Conservation (phyloP, 2,888 invertebrate species). For the Cotesia congregata region DNA sequence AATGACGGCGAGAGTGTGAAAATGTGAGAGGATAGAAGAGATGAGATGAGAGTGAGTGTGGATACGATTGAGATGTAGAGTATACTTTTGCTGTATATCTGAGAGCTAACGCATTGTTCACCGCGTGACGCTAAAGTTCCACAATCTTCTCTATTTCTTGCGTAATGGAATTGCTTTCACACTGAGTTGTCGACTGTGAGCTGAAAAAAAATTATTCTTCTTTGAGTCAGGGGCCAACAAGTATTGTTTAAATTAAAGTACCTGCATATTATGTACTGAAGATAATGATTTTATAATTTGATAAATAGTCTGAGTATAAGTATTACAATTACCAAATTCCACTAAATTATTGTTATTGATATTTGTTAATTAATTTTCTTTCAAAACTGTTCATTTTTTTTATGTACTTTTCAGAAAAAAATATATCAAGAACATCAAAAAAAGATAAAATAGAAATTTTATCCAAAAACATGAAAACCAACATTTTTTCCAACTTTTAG, state of each 20-base stretch:
- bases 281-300: too few species aligned
- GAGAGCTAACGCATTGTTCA: conserved; percentile 21
- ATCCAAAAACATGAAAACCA: too few species aligned
- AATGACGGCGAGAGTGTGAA: neutral
- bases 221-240: neutral
- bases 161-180: conserved; percentile 17
- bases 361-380: too few species aligned
- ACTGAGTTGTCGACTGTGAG: neutral
- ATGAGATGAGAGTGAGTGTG: neutral
- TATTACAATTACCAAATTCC: too few species aligned
- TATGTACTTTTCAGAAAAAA: too few species aligned
- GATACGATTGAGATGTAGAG: conserved; percentile 1
- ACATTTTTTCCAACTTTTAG: too few species aligned
- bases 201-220: neutral
- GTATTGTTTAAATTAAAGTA: neutral
- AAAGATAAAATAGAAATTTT: too few species aligned
- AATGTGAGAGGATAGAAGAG: neutral
- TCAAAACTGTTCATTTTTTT: too few species aligned
- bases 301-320: too few species aligned
- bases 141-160: conserved; percentile 32
- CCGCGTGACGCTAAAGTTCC: conserved; percentile 23
- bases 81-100: neutral
- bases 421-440: too few species aligned
- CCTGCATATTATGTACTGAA: too few species aligned
- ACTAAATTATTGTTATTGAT: too few species aligned